Conservation (phyloP, 2,113 vertebrate species). For the Rhadina sibilatrix region DNA sequence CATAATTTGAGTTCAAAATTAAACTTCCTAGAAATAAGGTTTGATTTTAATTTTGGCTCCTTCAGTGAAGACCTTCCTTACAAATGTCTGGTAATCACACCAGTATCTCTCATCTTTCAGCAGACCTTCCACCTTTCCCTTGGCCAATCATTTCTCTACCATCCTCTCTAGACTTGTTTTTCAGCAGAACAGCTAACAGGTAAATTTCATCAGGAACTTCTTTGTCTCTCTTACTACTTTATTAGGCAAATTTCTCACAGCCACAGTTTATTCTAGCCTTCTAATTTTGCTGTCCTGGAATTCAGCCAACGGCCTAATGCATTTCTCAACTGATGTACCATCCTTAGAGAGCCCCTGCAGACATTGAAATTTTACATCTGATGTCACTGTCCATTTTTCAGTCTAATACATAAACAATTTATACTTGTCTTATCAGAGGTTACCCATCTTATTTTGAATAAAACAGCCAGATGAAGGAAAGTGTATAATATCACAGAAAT, state of each 20-base stretch:
- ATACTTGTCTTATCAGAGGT: background rate
- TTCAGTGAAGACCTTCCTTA: background rate
- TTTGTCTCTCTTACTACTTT: background rate
- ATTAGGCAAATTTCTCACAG: background rate
- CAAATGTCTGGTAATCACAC: fast-evolving
- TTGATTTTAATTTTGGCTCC: background rate
- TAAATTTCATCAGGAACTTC: background rate
- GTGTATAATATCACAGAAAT: background rate
- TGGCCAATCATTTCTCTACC: background rate
- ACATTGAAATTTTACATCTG: background rate
- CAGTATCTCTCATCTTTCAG: background rate
- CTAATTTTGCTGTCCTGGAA: background rate
- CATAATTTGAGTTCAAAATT: background rate
- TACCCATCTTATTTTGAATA: background rate
- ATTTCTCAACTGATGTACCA: background rate
- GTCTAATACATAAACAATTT: fast-evolving
- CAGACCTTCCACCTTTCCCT: background rate
- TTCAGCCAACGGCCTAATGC: background rate
- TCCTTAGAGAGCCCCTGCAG: background rate
- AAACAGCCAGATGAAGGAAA: background rate
- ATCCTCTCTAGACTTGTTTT: background rate
- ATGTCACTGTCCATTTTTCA: background rate
- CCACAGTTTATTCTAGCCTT: background rate
- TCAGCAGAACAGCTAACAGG: background rate
- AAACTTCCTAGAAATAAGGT: background rate